Percentiles rank a stretch among this genome's conserved stretches.
Conservation (phyloP, 2,888 invertebrate genomes). For the Acrobasis repandana region DNA sequence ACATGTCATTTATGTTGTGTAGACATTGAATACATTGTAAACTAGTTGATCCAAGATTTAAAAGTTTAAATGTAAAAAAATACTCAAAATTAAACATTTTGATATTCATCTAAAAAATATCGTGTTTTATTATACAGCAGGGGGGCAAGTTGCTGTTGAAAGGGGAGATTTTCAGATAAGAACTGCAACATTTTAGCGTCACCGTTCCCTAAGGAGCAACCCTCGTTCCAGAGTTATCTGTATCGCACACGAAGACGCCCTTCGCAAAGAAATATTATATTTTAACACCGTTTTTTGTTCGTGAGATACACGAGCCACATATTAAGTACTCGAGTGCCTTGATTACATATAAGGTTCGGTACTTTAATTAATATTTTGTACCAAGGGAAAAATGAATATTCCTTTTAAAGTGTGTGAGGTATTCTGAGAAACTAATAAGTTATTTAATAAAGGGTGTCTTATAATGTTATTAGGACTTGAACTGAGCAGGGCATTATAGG, state of each 20-base stretch:
- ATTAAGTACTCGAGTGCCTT: background rate
- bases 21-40: no score
- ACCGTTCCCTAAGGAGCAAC: conserved; percentile 26
- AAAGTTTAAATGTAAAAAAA: no score
- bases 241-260: conserved; percentile 22
- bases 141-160: background rate
- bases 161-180: background rate
- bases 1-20: no score
- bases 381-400: no score
- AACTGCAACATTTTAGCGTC: conserved; percentile 27
- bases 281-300: conserved; percentile 24
- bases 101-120: no score
- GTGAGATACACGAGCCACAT: conserved; percentile 11
- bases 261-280: conserved; percentile 27
- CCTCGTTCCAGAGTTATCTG: conserved; percentile 29
- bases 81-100: no score
- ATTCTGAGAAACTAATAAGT: no score
- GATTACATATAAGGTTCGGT: background rate
- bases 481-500: no score
- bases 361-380: background rate
- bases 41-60: no score
- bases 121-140: background rate
- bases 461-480: no score
- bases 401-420: no score
- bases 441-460: no score